Base-by-base conservation (phyloP, 2,888 invertebrate species). In the Drosophila flavopinicola region DNA sequence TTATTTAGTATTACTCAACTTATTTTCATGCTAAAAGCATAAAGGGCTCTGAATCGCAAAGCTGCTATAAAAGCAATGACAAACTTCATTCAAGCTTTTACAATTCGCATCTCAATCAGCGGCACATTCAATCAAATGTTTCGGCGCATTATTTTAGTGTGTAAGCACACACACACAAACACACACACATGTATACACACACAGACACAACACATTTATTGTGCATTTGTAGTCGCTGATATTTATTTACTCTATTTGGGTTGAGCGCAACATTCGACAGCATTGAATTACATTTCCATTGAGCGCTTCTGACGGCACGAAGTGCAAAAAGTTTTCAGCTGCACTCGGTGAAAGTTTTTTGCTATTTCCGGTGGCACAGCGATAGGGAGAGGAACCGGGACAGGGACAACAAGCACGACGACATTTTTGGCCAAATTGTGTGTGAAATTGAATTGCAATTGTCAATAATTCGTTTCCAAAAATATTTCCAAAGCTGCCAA, bases 361-460 rank as follows among this genome's bases (percentile, higher is more conserved):
- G 72, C 67, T 57, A 70, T 85, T 80, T 85, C 78, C 85, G 75
- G 67, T 77, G 61, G 72, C 61, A 71, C n/a, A n/a, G 49, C 48
- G 42, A 45, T 57, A 33, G 35, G 33, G 11, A 33, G 11, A 13
- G 33, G 11, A 44, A n/a, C n/a, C n/a, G 20, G 2, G 20, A 20
- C 20, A 20, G 33, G 51, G 37, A 52, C 68, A 56, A 53, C 53
- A 41, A 49, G 60, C 49, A 57, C 33, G 57, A 66, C 71, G 67
- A 85, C 78, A 70, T 85, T 85, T 82, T 75, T 82, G 70, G 74
- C 74, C 80, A 80, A 80, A 80, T 80, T 80, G 80, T 85, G 80
- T 80, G 80, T 85, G 85, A 80, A 80, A 80, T 80, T 85, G 85
- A 80, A 80, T 80, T 80, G 80, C 80, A 80, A 80, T 80, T 80